Evolutionary conservation across 2,113 vertebrate genomes (phyloP), one percentile per base, ranked within the genome.

Genomic region (Tragelaphus strepsiceros): DNA sequence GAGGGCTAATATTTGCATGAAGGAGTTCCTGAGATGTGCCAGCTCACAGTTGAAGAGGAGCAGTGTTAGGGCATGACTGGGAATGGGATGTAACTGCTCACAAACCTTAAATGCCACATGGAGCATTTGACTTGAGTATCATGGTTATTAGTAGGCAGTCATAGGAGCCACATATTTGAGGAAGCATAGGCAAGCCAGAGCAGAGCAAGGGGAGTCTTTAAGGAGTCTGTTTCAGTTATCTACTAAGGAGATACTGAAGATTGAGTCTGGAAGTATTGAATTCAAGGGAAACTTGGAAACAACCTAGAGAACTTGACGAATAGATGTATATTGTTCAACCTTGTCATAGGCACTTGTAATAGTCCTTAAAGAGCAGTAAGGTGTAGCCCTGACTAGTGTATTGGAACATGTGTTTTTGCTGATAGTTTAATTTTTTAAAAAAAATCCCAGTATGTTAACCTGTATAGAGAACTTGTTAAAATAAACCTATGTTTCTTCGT

Each of bases 331-430:
- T 54, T 81, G 28, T 7, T 22, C 43, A 46, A 89, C 2, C 30
- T 71, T 90, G 81, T 97, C 53, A 35, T 58, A 49, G 87, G 17
- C 39, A 64, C 35, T 95, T 89, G 95, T 71, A 82, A 17, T 58
- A 90, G 71, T 80, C 16, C 14, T 94, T 97, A 91, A 93, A 85
- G 87, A 95, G 19, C 78, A 90, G 88, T 35, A 61, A 53, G 61
- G 14, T 51, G 19, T 88, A 56, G 46, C 11, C 1, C 13, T 30
- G 8, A 26, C 51, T 62, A 53, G 8, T 89, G 30, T 96, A 39
- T 89, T 93, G 61, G 39, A 96, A 46, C 22, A n/a, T 92, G 58
- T 80, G 14, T 53, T 98, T 97, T 88, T 95, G 39, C 32, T 87
- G 89, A 30, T 84, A 80, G 30, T 22, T 90, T 95, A 30, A 30